phyloP scores from a whole-genome alignment of 1,140 invertebrate genomes.

The Eufriesea mexicana region DNA sequence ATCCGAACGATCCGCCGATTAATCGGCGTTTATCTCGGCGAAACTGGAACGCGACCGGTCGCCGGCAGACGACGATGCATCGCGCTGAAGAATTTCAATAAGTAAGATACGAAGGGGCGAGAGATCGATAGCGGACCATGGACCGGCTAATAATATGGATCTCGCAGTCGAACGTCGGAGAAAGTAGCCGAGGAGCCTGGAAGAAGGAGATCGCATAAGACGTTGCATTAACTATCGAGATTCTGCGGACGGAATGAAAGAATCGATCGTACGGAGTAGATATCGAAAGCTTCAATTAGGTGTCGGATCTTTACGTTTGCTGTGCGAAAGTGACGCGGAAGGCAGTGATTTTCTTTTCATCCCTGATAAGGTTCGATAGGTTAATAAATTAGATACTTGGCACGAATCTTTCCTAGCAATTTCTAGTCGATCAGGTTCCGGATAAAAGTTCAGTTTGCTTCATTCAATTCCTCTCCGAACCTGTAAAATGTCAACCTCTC shows the following conservation, averaged over 20 bases:
- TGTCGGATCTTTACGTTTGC: slow-evolving; percentile 24
- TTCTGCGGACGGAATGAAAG: slow-evolving; percentile 51
- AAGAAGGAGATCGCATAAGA: slow-evolving; percentile 55
- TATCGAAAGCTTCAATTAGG: slow-evolving; percentile 43
- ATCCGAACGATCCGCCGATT: slow-evolving; percentile 18
- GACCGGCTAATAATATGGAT: slow-evolving; percentile 67
- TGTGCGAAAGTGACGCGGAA: not conserved
- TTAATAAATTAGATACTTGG: too few species aligned
- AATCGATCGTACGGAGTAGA: slow-evolving; percentile 40
- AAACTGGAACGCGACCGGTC: slow-evolving; percentile 18
- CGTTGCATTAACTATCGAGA: slow-evolving; percentile 70
- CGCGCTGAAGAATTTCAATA: slow-evolving; percentile 18
- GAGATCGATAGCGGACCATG: slow-evolving; percentile 12
- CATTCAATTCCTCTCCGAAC: too few species aligned
- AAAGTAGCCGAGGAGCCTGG: slow-evolving; percentile 62
- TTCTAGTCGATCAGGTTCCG: too few species aligned
- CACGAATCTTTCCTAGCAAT: too few species aligned
- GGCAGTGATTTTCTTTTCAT: not conserved
- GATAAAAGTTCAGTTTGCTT: too few species aligned
- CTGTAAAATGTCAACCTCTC: too few species aligned
- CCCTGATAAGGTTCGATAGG: too few species aligned
- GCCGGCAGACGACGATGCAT: not conserved
- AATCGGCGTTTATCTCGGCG: slow-evolving; percentile 11
- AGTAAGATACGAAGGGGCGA: not conserved
- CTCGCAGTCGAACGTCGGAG: slow-evolving; percentile 48